These are phyloP conservation scores for Aspidiotus rigidus DNA, from an alignment of 2,888 invertebrate genomes.

Conservation along the genomic window DNA sequence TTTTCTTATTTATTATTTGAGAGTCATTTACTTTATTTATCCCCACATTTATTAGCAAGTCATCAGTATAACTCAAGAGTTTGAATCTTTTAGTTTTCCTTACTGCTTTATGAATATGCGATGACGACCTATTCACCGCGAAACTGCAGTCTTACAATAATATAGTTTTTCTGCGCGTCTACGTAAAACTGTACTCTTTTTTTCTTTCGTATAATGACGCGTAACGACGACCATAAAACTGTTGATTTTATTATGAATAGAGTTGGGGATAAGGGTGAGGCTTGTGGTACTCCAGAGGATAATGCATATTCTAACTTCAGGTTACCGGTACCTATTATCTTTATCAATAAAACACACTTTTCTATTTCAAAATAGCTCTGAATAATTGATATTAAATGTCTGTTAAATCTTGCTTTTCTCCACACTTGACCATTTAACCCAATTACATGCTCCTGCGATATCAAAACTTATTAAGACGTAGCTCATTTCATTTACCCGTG, in stretches of 20 bases:
- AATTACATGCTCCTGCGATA: neutral
- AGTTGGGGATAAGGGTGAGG: neutral
- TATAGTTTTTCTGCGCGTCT: too few relatives aligned
- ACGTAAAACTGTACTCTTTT: too few relatives aligned
- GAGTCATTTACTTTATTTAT: neutral
- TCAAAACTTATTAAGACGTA: too few relatives aligned
- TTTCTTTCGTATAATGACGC: too few relatives aligned
- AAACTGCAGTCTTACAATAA: too few relatives aligned
- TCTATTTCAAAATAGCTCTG: neutral
- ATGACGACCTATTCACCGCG: too few relatives aligned
- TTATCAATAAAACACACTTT: neutral
- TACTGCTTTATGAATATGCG: neutral
- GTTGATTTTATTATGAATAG: neutral
- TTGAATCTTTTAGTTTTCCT: neutral
- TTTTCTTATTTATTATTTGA: neutral
- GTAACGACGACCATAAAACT: too few relatives aligned
- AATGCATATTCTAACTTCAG: neutral
- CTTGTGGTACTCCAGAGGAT: constrained; percentile 3
- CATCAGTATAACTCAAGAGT: neutral
- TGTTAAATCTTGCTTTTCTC: too few relatives aligned
- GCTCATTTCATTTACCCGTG: too few relatives aligned
- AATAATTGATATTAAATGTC: neutral
- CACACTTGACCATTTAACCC: neutral
- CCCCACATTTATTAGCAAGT: neutral
- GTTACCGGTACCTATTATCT: too few relatives aligned